Base-by-base conservation (phyloP, 2,797 vertebrate species). In the Channa striata region DNA sequence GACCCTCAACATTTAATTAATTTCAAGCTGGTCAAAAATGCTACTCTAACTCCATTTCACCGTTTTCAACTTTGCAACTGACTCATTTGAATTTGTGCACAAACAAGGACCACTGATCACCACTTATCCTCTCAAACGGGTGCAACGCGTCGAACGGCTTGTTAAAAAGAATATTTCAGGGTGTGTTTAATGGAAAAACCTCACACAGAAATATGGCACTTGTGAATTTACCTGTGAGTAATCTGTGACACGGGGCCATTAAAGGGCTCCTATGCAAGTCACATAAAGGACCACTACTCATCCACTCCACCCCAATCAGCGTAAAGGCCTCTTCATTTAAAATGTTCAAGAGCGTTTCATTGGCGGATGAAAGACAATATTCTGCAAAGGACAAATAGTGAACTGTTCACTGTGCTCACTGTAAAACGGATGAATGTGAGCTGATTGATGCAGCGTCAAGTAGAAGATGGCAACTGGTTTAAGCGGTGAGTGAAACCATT, bases 251-350 rank as follows among this genome's bases (percentile, higher is more conserved):
- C 65, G 0, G 51, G 40, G 49, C 57, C 80, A 82, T 78, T 74
- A 72, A 75, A 74, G 60, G 65, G 72, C 73, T 76, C 60, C 67
- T 75, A 74, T 65, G 59, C 59, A 11, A 75, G 72, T 59, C 59
- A 62, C 57, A 61, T 69, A 65, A 82, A 88, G 61, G 74, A 46
- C 71, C 82, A 61, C 71, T 70, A 47, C 44, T 77, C 66, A 68
- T 30, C 78, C 83, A 84, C 84, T 91, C 77, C 62, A 89, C 36
- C 52, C 53, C 73, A 77, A 80, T 86, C 82, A 76, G 81, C 68
- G 67, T 79, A 63, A 85, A 83, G 74, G 68, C 75, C 74, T 78
- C 81, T 86, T 86, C 58, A 81, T 83, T 89, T 67, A 54, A 79
- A 80, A 66, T 2, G 52, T 61, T 87, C 62, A 64, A 81, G 72